These are phyloP conservation scores for Sitta europaea DNA, from an alignment of 2,113 vertebrate species.

Conservation along the genomic window DNA sequence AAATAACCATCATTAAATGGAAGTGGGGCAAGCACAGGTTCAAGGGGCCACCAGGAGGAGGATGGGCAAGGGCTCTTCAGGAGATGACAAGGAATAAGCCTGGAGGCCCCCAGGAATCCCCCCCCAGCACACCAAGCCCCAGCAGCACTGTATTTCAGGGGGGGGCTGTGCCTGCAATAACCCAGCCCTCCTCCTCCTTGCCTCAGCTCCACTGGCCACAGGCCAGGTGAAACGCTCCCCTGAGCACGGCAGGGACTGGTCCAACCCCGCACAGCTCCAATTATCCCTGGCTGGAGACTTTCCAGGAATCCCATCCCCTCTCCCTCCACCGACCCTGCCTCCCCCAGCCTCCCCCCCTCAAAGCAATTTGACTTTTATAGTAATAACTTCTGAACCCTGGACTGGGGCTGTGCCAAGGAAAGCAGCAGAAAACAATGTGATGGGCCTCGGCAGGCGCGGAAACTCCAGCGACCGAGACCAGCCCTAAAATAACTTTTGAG, in stretches of 20 bases:
- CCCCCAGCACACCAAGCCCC: neutral
- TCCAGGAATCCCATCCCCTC: slow-evolving; percentile 43
- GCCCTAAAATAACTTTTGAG: slow-evolving; percentile 62
- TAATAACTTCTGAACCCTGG: slow-evolving; percentile 66
- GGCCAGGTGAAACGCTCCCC: slow-evolving; percentile 8
- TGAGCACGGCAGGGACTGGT: neutral
- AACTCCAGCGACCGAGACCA: slow-evolving; percentile 40
- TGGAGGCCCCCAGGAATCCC: neutral
- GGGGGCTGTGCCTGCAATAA: neutral
- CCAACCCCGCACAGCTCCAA: slow-evolving; percentile 1
- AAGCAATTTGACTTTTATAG: slow-evolving; percentile 68
- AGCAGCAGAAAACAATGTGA: slow-evolving; percentile 66
- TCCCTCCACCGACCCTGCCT: neutral
- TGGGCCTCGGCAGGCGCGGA: slow-evolving; percentile 53
- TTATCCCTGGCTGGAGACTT: slow-evolving; percentile 30
- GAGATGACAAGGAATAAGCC: neutral
- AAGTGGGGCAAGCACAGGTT: neutral
- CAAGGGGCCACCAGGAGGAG: accelerated
- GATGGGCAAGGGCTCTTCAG: neutral
- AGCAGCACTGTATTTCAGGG: accelerated
- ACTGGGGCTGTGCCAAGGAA: slow-evolving; percentile 54
- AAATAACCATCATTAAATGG: neutral
- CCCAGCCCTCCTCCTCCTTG: neutral
- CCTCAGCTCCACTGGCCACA: neutral
- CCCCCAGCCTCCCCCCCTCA: neutral